Evolutionary conservation across 1,140 invertebrate species (phyloP), one percentile per base, ranked within the genome.

Genomic region (Pogonomyrmex californicus): DNA sequence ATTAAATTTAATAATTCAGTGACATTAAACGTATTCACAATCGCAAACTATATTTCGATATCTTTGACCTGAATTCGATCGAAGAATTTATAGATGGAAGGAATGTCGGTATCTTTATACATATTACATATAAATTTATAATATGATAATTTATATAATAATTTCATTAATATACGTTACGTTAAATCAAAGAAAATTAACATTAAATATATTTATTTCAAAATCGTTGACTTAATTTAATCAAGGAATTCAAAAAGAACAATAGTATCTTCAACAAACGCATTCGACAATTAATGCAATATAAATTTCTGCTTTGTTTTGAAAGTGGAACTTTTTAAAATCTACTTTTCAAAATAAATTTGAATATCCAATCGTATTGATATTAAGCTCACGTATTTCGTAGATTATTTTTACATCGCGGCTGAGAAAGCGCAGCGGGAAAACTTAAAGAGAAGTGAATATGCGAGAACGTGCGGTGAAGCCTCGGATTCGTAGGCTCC

Each of bases 1-100:
- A 82, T 73, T 58, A 82, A 82, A 82, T 82, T 82, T 47, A 58
- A 71, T 70, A 70, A 44, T 7, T 49, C 65, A 68, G 30, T 68
- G 47, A 33, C 36, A 56, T 56, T 54, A 54, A 68, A 63, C 23
- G 30, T 47, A 60, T 58, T 36, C 54, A 47, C 47, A 73, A 73
- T 82, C 10, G 36, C 65, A 71, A 33, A 70, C 2, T 36, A 9
- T 4, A 66, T 56, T 81, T 81, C 14, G 36, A 71, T 71, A 71
- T 81, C 9, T 78, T 63, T n/a, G 54, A 47, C 7, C 30, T 65
- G 17, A 36, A 65, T 65, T 65, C 23, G 36, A 3, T 78, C 76
- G 65, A 47, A 78, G 41, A 65, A 78, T 65, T 1, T 14, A 36
- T 1, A 5, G 14, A 65, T n/a, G 47, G 41, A 78, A 65, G 60